A percentile compares a stretch with the other conserved stretches of the same genome.
phyloP scores from a whole-genome alignment of 2,113 vertebrate species.

The Stegastes partitus region DNA sequence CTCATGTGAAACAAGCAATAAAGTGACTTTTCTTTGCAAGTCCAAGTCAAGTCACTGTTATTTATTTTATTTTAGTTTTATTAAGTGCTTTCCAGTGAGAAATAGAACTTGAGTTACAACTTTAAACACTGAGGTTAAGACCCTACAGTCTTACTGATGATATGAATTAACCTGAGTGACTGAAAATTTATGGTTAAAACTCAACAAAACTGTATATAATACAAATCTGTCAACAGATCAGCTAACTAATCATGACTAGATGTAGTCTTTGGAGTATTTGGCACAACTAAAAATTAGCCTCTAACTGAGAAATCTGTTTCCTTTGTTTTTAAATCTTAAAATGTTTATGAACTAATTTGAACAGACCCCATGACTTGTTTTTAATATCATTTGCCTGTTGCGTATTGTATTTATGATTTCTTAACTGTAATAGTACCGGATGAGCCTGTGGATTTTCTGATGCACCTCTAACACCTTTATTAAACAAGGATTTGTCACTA shows the following conservation, averaged over 20 bases:
- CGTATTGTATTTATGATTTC: conserved; percentile 1
- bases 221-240: no score
- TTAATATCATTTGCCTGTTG: neutral
- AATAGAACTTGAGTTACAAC: no score
- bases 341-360: neutral
- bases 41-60: no score
- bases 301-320: no score
- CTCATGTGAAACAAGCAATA: no score
- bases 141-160: no score
- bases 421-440: conserved; percentile 2
- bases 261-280: neutral
- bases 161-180: no score
- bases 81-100: no score
- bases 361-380: neutral
- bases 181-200: no score
- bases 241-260: neutral
- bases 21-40: neutral
- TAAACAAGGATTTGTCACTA: conserved; percentile 11
- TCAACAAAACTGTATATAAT: no score
- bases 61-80: no score
- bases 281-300: neutral
- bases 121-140: no score
- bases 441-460: conserved; percentile 21
- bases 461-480: conserved; percentile 1
- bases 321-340: neutral